Evolutionary conservation across 2,888 invertebrate species (phyloP).

Genomic region (Rhorus exstirpatorius): DNA sequence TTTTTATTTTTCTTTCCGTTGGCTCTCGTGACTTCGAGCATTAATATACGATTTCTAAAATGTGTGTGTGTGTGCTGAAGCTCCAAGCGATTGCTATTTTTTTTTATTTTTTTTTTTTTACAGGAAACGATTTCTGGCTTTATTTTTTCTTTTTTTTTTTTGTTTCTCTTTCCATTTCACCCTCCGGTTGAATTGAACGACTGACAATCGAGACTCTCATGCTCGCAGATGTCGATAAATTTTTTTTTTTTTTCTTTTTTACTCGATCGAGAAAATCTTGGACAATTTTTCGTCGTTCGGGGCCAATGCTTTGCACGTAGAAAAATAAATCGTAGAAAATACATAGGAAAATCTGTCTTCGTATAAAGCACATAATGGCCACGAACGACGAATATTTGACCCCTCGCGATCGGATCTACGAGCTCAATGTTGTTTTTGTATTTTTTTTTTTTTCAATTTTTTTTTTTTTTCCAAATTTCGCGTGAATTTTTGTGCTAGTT

Average conservation of each 20-base stretch:
- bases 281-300: constrained; percentile 64
- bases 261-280: constrained; percentile 26
- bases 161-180: constrained; percentile 5
- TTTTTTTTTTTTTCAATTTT: constrained; percentile 9
- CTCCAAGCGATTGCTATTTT: constrained; percentile 72
- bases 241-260: constrained; percentile 27
- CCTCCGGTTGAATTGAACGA: constrained; percentile 12
- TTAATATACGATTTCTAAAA: constrained; percentile 63
- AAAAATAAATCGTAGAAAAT: constrained; percentile 74
- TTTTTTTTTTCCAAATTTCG: constrained; percentile 15
- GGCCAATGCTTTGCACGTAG: constrained; percentile 73
- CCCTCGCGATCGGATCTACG: constrained; percentile 23
- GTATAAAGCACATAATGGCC: constrained; percentile 68
- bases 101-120: constrained; percentile 43
- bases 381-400: constrained; percentile 65
- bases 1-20: not conserved
- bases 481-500: not conserved
- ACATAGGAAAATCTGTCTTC: constrained; percentile 74
- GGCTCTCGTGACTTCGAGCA: constrained; percentile 53
- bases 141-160: constrained; percentile 11
- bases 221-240: not conserved
- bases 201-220: constrained; percentile 41
- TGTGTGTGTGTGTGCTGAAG: constrained; percentile 73
- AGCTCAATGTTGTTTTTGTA: not conserved
- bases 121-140: constrained; percentile 52